These are phyloP conservation scores for Andrena camellia DNA, from an alignment of 2,888 invertebrate genomes.

Conservation along the genomic window DNA sequence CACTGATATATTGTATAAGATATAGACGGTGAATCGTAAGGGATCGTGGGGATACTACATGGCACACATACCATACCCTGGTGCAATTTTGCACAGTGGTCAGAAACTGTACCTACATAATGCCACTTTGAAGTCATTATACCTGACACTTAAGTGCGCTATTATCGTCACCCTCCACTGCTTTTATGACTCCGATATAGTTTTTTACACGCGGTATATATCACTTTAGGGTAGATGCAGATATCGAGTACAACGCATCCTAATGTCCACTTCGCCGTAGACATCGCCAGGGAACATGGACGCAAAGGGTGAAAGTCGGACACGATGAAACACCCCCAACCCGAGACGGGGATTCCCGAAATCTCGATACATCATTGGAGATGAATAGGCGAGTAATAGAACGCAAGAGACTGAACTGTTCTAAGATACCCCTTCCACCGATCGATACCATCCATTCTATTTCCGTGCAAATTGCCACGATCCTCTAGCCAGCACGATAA, in stretches of 20 bases:
- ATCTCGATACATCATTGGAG: neutral
- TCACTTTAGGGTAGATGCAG: too few relatives aligned
- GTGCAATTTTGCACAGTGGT: too few relatives aligned
- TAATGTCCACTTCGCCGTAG: too few relatives aligned
- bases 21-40: neutral
- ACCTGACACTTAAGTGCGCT: too few relatives aligned
- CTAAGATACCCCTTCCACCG: conserved; percentile 9
- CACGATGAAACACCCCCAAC: neutral
- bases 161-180: too few relatives aligned
- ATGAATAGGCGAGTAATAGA: neutral
- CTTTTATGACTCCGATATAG: too few relatives aligned
- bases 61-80: neutral
- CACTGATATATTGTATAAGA: neutral
- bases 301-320: neutral
- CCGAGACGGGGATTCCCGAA: neutral
- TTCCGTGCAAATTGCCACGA: conserved; percentile 55
- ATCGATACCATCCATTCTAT: conserved; percentile 40
- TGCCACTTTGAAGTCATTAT: too few relatives aligned
- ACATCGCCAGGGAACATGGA: too few relatives aligned
- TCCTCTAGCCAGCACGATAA: conserved; percentile 39
- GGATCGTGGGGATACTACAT: neutral
- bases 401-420: neutral
- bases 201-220: too few relatives aligned
- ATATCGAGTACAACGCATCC: too few relatives aligned
- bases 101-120: too few relatives aligned